Base-by-base conservation (phyloP, 2,888 invertebrate genomes). In the Lamellibrachia columna region DNA sequence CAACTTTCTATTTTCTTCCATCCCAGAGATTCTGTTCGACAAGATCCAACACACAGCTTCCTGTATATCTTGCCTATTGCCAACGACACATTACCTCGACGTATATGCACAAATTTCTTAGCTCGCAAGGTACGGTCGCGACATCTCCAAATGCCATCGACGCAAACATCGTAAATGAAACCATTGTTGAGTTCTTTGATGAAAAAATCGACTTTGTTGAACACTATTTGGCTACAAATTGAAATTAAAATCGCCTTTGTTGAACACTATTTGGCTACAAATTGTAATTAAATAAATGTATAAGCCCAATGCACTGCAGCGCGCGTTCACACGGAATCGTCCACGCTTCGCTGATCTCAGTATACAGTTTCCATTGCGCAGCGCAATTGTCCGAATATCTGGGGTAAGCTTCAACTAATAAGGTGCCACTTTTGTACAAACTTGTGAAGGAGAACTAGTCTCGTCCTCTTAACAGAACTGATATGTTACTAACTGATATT, bases 341-440 rank as follows among this genome's bases (percentile, higher is more conserved):
- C 22, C 22, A 15, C 75, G n/a, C 22, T 11, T 75, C 75, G 75
- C 75, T 75, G 75, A 15, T 22, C 75, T 75, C 75, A 75, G n/a
- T 15, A 22, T 11, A 75, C 75, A 6, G 22, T 75, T 22, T 11
- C n/a, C 75, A 75, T 75, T 75, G 75, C n/a, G 75, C 75, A n/a
- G 75, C 22, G 75, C 15, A 75, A 75, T 75, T 75, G 75, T 75
- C 75, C 75, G 75, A 75, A 75, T 75, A 75, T 75, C 75, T 75
- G 75, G 75, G 15, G 75, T 75, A 75, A 75, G 75, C 75, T 15
- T 6, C n/a, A 75, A 22, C 15, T 75, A 75, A 75, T 75, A n/a
- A 6, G 75, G 75, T 75, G 6, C n/a, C n/a, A 75, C 75, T 22
- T 75, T 75, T 75, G 75, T 75, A 2, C 75, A 75, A 75, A 15